Evolutionary conservation across 2,888 invertebrate species (phyloP).

Genomic region (Malthinus seriepunctatus): DNA sequence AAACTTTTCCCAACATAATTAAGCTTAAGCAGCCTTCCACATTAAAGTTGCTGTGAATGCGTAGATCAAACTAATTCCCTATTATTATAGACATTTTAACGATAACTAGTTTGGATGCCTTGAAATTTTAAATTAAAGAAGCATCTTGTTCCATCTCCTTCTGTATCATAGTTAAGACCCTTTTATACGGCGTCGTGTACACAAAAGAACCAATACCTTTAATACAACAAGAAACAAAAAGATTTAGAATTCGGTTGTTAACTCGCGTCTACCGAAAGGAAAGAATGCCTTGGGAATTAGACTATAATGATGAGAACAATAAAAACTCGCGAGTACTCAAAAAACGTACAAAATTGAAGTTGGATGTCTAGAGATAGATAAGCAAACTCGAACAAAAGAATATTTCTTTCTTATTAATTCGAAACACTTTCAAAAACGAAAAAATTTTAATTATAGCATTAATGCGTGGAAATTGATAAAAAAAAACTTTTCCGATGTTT

Average conservation of each 20-base stretch:
- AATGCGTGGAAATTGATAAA: too few relatives aligned
- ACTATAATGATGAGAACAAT: slow-evolving; percentile 24
- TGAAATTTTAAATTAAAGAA: slow-evolving; percentile 4
- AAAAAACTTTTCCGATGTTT: too few relatives aligned
- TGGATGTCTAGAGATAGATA: too few relatives aligned
- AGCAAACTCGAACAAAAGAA: too few relatives aligned
- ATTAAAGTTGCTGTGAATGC: slow-evolving; percentile 5
- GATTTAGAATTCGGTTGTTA: slow-evolving; percentile 13
- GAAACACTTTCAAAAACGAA: too few relatives aligned
- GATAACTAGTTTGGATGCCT: slow-evolving; percentile 13
- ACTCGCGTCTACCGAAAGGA: slow-evolving; percentile 12
- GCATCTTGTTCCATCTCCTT: background rate
- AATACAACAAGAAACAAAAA: slow-evolving; percentile 8
- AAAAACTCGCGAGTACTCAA: slow-evolving; percentile 1
- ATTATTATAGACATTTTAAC: slow-evolving; percentile 13
- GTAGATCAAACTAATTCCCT: slow-evolving; percentile 16
- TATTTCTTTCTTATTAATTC: too few relatives aligned
- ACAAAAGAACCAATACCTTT: slow-evolving; percentile 3
- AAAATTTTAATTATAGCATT: too few relatives aligned
- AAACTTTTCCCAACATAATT: too few relatives aligned
- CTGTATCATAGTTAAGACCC: background rate
- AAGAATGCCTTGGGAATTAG: slow-evolving; percentile 20
- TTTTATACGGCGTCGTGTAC: background rate
- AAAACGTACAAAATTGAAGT: too few relatives aligned
- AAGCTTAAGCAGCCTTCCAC: background rate